Base-by-base conservation (phyloP, 2,113 vertebrate genomes). In the Myiozetetes cayanensis region DNA sequence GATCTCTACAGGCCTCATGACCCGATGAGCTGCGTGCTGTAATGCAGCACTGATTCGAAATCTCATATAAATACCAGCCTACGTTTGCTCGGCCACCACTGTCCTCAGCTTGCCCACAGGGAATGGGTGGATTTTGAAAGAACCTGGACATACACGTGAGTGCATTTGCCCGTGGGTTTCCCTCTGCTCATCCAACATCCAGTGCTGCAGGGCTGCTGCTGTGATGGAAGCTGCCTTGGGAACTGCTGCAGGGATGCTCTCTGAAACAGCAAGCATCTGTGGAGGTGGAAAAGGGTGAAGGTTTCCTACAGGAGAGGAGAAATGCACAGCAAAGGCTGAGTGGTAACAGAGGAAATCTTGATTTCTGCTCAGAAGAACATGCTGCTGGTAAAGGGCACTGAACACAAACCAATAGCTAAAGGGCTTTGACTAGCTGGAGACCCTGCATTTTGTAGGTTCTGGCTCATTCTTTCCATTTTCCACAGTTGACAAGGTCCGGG, bases 21-120 rank as follows among this genome's bases (percentile, higher is more conserved):
- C 19, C 7, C 2, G 9, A 17, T n/a, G 41, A 82, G 50, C 27
- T 52, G 23, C 2, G 3, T 15, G 56, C 35, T 44, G 70, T 31
- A 65, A 24, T 0, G 1, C 47, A 53, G 10, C 39, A 21, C 22
- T 2, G 5, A 65, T 14, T 71, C 1, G 1, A 88, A 43, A 74
- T 21, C 65, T 65, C 1, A 0, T 3, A 25, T 33, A 27, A 90
- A 44, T 27, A 61, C 10, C 71, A 62, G 15, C 17, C 41, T 62
- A n/a, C 27, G 16, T 62, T 49, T 53, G 23, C 49, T 66, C 23
- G 61, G 65, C 27, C 24, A 3, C 30, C 46, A 6, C 41, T 23
- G 27, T 43, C 12, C 47, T 33, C 9, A 1, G 3, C 13, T 12
- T 3, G 1, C 21, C 43, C 27, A 19, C 19, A 15, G 52, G 37